These are phyloP conservation scores for Leucoptera coffeella DNA, from an alignment of 2,888 invertebrate species.

Conservation along the genomic window DNA sequence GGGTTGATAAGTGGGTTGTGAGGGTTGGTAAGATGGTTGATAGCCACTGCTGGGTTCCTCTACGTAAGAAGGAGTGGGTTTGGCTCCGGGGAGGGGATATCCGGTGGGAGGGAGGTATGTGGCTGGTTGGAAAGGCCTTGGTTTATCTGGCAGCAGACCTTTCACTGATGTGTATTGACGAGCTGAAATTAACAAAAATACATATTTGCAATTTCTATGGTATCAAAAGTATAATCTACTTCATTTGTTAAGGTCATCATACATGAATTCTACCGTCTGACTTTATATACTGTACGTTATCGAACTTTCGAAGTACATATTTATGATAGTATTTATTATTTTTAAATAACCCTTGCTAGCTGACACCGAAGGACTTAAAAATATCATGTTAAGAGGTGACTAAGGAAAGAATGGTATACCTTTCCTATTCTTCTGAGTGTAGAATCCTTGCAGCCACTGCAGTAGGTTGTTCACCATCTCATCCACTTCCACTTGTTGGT, in stretches of 20 bases:
- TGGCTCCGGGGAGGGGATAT: slow-evolving; percentile 29
- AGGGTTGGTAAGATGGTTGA: slow-evolving; percentile 10
- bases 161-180: no score
- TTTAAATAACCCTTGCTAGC: no score
- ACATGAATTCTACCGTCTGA: no score
- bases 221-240: not conserved
- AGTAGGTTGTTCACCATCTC: slow-evolving; percentile 70
- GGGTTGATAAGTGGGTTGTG: slow-evolving; percentile 11
- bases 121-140: slow-evolving; percentile 61
- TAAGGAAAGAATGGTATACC: slow-evolving; percentile 30
- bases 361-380: no score
- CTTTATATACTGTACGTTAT: no score
- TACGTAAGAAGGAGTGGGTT: slow-evolving; percentile 31
- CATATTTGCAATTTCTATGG: slow-evolving; percentile 1
- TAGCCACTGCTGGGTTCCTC: slow-evolving; percentile 25
- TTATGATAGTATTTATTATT: no score
- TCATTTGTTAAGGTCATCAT: no score
- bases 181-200: slow-evolving; percentile 36
- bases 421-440: slow-evolving; percentile 54
- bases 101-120: slow-evolving; percentile 28
- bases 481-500: slow-evolving; percentile 56
- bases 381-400: not conserved
- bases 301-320: no score
- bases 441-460: slow-evolving; percentile 69
- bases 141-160: slow-evolving; percentile 64